These are phyloP conservation scores for Chouioia cunea DNA, from an alignment of 2,888 invertebrate genomes.

Conservation along the genomic window DNA sequence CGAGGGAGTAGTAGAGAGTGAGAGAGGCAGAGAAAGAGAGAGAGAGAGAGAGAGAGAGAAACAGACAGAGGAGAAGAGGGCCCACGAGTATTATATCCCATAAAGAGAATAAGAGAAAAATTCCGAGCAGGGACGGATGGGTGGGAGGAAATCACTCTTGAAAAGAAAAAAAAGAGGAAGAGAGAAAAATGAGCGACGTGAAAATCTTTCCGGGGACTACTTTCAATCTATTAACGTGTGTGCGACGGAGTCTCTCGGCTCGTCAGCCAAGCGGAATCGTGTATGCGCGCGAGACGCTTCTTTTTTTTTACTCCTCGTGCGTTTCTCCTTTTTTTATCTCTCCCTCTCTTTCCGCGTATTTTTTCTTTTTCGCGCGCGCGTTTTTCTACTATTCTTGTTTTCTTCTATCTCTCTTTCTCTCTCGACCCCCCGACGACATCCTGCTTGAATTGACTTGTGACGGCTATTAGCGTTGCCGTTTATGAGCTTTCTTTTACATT, in stretches of 20 bases:
- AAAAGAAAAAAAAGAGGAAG: constrained; percentile 19
- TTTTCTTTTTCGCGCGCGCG: neutral
- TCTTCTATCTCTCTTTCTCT: neutral
- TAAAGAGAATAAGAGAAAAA: constrained; percentile 7
- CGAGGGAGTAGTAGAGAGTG: neutral
- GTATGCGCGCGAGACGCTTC: constrained; percentile 1
- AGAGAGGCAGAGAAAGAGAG: neutral
- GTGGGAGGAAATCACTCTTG: constrained; percentile 31
- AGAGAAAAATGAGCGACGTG: neutral
- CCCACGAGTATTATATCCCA: too few relatives aligned
- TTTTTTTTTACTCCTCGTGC: constrained; percentile 16
- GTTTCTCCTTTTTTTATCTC: neutral
- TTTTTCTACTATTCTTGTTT: neutral
- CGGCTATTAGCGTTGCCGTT: constrained; percentile 15
- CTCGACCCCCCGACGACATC: constrained; percentile 1
- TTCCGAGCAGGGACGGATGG: constrained; percentile 18
- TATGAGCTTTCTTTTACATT: neutral
- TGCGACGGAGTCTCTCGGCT: constrained; percentile 4
- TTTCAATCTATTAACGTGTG: constrained; percentile 45
- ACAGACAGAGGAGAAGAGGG: neutral
- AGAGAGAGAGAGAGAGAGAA: too few relatives aligned
- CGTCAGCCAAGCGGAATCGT: constrained; percentile 36
- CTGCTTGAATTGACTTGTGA: constrained; percentile 13
- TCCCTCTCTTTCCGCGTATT: too few relatives aligned
- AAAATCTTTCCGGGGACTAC: constrained; percentile 43